Evolutionary conservation across 2,113 vertebrate species (phyloP), one percentile per base, ranked within the genome.

Genomic region (Phocoena phocoena): DNA sequence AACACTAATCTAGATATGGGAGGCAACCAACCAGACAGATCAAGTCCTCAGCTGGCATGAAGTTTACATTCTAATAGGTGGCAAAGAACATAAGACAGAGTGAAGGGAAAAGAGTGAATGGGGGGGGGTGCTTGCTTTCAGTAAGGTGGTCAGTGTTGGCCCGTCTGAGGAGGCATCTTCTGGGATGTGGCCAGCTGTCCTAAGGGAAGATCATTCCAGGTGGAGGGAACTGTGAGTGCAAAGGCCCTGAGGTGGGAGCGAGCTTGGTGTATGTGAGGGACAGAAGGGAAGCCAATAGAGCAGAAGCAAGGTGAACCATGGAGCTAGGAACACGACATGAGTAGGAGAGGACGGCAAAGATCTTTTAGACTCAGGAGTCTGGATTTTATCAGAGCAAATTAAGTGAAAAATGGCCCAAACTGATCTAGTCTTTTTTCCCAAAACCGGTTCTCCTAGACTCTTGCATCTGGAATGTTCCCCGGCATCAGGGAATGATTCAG

Each of bases 241-340:
- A 80, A 88, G 80, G 28, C 5, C 60, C 23, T 1, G 38, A 44
- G 73, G 47, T 20, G 26, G 87, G 44, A 68, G 62, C 26, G n/a
- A 50, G 18, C 18, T 25, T 80, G 41, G 36, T 36, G 6, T 14
- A 21, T 5, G 5, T 17, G 44, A 77, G 7, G 53, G 70, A 50
- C 12, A 25, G 79, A 77, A 50, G 8, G 83, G 36, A 74, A 76
- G 28, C 15, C 26, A 33, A 14, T 1, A 23, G 36, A 55, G 12
- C 31, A 47, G 41, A 50, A 58, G 38, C 9, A 7, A 33, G 58
- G 21, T 0, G 20, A 65, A 2, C 12, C n/a, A 62, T 7, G 21
- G 41, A 17, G 41, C 7, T 0, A 26, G 33, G 53, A 38, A 77
- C 5, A 9, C 0, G 8, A 10, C 28, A 28, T 3, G 38, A 71